Percentiles rank a stretch among this genome's conserved stretches.
phyloP scores from a whole-genome alignment of 2,888 invertebrate genomes.

The Melinopterus prodromus region DNA sequence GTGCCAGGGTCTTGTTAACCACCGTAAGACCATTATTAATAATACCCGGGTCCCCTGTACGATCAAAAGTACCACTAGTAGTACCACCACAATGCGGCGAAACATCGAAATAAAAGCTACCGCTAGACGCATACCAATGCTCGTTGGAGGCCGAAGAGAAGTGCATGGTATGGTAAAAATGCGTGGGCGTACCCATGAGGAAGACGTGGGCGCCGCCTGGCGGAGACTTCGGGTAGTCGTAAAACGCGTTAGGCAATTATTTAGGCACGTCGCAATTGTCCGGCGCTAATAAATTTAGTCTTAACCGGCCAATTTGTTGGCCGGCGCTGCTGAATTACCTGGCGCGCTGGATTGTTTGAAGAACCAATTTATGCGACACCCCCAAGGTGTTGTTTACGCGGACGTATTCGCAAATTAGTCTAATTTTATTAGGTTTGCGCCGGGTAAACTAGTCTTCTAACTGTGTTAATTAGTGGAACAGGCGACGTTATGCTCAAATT shows the following conservation, averaged over 20 bases:
- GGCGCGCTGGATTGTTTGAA: not conserved
- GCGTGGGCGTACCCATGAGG: too few relatives aligned
- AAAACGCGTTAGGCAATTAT: constrained; percentile 4
- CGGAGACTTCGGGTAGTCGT: not conserved
- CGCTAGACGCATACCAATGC: not conserved
- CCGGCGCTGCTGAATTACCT: not conserved
- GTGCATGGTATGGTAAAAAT: too few relatives aligned
- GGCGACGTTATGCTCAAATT: too few relatives aligned
- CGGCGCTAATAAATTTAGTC: not conserved
- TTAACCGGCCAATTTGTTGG: not conserved
- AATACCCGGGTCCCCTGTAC: not conserved
- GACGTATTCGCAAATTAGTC: not conserved
- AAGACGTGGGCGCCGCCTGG: not conserved
- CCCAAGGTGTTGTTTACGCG: not conserved
- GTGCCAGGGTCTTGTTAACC: not conserved
- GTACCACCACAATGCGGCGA: not conserved
- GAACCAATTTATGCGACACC: not conserved
- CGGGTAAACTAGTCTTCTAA: too few relatives aligned
- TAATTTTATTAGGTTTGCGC: not conserved
- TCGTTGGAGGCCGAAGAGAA: too few relatives aligned
- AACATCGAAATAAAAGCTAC: not conserved
- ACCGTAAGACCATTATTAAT: not conserved
- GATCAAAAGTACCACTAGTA: not conserved
- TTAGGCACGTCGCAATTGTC: not conserved
- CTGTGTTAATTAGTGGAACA: too few relatives aligned